Percentiles rank a stretch among this genome's conserved stretches.
phyloP scores from a whole-genome alignment of 92 coral and sea anemone species.

The Porites cylindrica region DNA sequence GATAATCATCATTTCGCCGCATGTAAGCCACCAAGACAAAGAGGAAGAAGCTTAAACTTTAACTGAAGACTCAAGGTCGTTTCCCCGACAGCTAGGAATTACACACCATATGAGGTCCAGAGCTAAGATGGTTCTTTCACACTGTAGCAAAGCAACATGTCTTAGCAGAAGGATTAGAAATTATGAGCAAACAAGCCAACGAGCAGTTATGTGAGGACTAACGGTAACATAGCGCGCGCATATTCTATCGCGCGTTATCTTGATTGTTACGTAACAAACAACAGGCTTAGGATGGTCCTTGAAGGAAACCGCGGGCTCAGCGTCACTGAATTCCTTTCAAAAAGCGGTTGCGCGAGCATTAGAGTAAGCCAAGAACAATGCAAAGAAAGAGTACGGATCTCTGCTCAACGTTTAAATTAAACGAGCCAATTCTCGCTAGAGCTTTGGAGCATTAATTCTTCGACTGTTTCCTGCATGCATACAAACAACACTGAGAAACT shows the following conservation, averaged over 20 bases:
- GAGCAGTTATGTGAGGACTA: neutral
- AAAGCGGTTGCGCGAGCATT: neutral
- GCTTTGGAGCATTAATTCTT: too few relatives aligned
- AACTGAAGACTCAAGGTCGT: neutral
- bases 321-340: neutral
- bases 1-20: too few relatives aligned
- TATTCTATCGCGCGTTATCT: neutral
- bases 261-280: neutral
- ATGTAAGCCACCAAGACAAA: too few relatives aligned
- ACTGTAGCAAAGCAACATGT: neutral
- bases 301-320: constrained; percentile 16
- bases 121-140: neutral
- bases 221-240: neutral
- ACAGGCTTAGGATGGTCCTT: neutral
- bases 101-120: neutral
- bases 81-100: neutral
- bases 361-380: too few relatives aligned
- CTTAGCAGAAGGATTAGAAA: neutral
- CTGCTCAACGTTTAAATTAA: too few relatives aligned
- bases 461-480: too few relatives aligned
- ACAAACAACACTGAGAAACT: too few relatives aligned
- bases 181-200: neutral
- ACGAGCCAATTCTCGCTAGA: too few relatives aligned
- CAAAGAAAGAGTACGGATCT: neutral
- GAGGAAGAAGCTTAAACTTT: neutral